These are phyloP conservation scores for Clupea harengus DNA, from an alignment of 2,113 vertebrate species.

Conservation along the genomic window DNA sequence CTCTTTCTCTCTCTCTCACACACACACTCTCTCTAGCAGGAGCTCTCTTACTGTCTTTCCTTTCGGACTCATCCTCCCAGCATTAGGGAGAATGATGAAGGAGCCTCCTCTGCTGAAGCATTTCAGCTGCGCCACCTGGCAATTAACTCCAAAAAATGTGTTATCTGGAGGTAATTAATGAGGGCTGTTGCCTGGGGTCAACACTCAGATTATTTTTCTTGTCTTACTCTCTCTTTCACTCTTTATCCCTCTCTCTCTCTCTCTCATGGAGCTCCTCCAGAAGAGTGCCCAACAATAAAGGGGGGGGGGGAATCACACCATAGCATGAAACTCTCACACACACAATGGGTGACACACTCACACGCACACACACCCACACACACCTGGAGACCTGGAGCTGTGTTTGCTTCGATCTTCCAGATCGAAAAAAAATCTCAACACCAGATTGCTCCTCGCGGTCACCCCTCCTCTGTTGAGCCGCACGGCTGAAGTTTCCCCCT, in stretches of 20 bases:
- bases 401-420: background rate
- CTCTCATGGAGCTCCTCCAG: background rate
- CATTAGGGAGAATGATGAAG: slow-evolving; percentile 19
- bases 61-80: background rate
- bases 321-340: background rate
- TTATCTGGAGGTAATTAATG: slow-evolving; percentile 34
- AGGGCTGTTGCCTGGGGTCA: slow-evolving; percentile 7
- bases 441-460: background rate
- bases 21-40: background rate
- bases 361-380: background rate
- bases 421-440: background rate
- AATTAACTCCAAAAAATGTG: slow-evolving; percentile 37
- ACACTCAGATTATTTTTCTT: background rate
- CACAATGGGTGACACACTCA: background rate
- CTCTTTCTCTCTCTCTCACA: background rate
- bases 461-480: background rate
- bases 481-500: background rate
- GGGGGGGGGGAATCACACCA: too few relatives aligned
- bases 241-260: background rate
- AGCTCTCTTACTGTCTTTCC: background rate
- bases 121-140: slow-evolving; percentile 16
- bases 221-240: too few relatives aligned
- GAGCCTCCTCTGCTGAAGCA: slow-evolving; percentile 15
- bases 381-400: background rate
- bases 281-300: background rate